Base-by-base conservation (phyloP, 2,888 invertebrate species). In the Adineta ricciae region DNA sequence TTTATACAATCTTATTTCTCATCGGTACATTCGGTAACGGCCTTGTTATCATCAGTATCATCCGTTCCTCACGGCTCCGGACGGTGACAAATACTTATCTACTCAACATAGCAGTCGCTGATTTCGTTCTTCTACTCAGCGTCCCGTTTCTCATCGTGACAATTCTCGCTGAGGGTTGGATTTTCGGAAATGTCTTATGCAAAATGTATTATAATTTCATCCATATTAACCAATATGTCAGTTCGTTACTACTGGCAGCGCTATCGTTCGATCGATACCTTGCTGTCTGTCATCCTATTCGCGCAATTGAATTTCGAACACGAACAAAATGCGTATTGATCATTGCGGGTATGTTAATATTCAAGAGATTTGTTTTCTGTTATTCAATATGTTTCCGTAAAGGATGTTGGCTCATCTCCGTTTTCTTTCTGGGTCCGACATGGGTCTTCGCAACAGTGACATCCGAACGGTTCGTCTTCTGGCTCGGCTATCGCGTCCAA, bases 201-300 rank as follows among this genome's bases (percentile, higher is more conserved):
- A 83, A 83, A 52, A 83, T 83, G 49, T 83, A 83, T 83, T 83
- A 83, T 24, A 83, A 50, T 83, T 52, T 83, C 11, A 49, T 50
- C 24, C 49, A 83, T 83, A 49, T 83, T 4, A 83, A 83, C 50
- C 83, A 83, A 50, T 83, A 50, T 52, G 49, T 36, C 32, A 50
- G 50, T 50, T 50, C 50, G 32, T 46, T 83, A n/a, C 36, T 83
- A 50, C 32, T 83, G 50, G 83, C 50, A 16, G 52, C 36, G 0
- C 21, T 83, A n/a, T 49, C 83, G 32, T 83, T 83, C 7, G 83
- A 83, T 50, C 83, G 83, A 83, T 83, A 50, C n/a, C 16, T 83
- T 4, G 83, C 83, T 50, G 83, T 83, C 2, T 83, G 83, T 32
- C 83, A 83, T 83, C 52, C 83, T 32, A 21, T 83, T 32, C 36